Base-by-base conservation (phyloP, 2,888 invertebrate species). In the Drosophila neutralis region DNA sequence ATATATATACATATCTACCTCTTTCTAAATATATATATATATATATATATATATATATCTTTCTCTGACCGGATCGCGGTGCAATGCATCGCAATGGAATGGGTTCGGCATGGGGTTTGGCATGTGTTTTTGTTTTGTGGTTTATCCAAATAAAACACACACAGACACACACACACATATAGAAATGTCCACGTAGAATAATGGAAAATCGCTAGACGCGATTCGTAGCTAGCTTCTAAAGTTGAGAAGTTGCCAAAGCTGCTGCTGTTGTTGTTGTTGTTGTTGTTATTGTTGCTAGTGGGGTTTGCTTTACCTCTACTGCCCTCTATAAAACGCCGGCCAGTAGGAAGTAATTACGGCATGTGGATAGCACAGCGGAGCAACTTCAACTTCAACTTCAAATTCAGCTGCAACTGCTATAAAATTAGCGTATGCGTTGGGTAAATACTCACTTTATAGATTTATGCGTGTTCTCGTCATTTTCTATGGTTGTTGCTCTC, bases 381-480 rank as follows among this genome's bases (percentile, higher is more conserved):
- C 72, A 38, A 62, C 38, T 57, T 56, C n/a, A 58, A 21, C 62
- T 45, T 51, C 57, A 42, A 56, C n/a, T n/a, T 40, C 53, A 49
- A 29, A 48, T 40, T 69, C 62, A 42, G 45, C 48, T 38, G 36
- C 18, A 45, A 40, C 27, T 45, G 29, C 62, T 52, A 62, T 74
- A 62, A 72, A 78, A 80, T 80, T 80, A 80, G 78, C 67, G 67
- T 60, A 75, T 52, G 81, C 77, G 52, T 77, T 73, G 56, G 49
- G 40, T 85, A 85, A 82, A 82, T 87, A 82, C 80, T 69, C 62
- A 79, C 60, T 80, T 80, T 62, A 56, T 31, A 61, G 66, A 67
- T 72, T 84, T 65, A 82, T 87, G 75, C 85, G 75, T 87, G 84
- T 58, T 45, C 7, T 33, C 33, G 24, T 11, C 7, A 45, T n/a